Evolutionary conservation across 2,113 vertebrate species (phyloP).

Genomic region (Isurus oxyrinchus): DNA sequence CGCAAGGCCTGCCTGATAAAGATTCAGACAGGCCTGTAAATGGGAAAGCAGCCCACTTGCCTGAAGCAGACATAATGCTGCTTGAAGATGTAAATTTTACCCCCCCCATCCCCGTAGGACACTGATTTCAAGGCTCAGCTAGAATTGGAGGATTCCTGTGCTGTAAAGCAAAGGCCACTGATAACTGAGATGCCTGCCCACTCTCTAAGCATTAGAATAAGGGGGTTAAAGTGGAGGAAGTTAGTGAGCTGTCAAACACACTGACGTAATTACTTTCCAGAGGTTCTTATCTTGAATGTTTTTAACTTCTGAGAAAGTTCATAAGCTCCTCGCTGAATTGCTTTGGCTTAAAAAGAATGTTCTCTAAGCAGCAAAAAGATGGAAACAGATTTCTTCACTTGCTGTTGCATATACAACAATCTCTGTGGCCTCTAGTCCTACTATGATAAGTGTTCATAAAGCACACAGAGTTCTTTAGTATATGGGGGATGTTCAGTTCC

Average conservation of each 20-base stretch:
- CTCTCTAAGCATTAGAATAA: neutral
- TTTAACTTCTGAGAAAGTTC: neutral
- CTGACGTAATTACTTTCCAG: neutral
- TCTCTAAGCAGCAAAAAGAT: neutral
- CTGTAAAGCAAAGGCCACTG: neutral
- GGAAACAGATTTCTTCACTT: neutral
- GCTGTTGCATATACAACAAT: neutral
- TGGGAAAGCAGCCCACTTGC: no score
- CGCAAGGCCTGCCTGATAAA: neutral
- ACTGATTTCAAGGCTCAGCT: neutral
- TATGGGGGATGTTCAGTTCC: neutral
- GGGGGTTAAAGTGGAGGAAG: neutral
- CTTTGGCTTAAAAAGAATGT: neutral
- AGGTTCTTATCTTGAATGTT: neutral
- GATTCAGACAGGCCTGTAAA: neutral
- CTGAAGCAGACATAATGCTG: neutral
- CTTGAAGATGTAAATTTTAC: neutral
- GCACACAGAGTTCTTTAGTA: neutral
- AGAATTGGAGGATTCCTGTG: neutral
- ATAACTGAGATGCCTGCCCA: neutral
- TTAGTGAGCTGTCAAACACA: neutral
- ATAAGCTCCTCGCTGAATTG: neutral
- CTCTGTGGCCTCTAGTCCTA: neutral
- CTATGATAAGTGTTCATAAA: neutral
- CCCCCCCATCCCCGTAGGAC: neutral